Base-by-base conservation (phyloP, 2,797 vertebrate species). In the Leuciscus waleckii region DNA sequence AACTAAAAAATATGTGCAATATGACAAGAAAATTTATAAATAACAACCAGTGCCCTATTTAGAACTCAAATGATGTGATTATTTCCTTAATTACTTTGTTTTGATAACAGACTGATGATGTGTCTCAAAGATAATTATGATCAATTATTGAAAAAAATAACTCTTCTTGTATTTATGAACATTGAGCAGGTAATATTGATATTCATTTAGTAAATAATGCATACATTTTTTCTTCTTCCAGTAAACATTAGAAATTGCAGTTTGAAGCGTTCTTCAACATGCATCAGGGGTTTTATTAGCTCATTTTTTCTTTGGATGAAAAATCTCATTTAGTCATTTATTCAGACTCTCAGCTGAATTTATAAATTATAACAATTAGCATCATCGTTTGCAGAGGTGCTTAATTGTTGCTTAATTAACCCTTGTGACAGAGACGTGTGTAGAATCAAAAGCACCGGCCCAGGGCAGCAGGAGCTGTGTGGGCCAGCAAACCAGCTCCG, bases 381-480 rank as follows among this genome's bases (percentile, higher is more conserved):
- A 56, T 67, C 11, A 63, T 29, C 4, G 2, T 56, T 79, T 79
- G 11, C 54, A 81, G 71, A 68, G 65, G 71, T 71, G 35, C 43
- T 39, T 85, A 77, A 87, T 84, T 85, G 54, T 82, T 81, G 56
- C 41, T 82, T 87, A 85, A 82, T 87, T 70, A 82, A 77, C 83
- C 84, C 56, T 69, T 43, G 71, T 71, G 82, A 76, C 71, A 77
- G 54, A 63, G 74, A 82, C 67, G 73, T 51, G 56, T 82, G 84
- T 73, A 43, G 86, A 87, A 85, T 85, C 46, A 85, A 63, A 85
- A 82, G 67, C 23, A 76, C 37, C 26, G 54, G 77, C 63, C 32
- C 51, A 49, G 82, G 79, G 70, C 76, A 7, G 14, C 54, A 85
- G 67, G 83, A 79, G 39, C 35, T 37, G 3, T 63, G 76, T 71